Base-by-base conservation (phyloP, 2,113 vertebrate species). In the Aegotheles bennettii region DNA sequence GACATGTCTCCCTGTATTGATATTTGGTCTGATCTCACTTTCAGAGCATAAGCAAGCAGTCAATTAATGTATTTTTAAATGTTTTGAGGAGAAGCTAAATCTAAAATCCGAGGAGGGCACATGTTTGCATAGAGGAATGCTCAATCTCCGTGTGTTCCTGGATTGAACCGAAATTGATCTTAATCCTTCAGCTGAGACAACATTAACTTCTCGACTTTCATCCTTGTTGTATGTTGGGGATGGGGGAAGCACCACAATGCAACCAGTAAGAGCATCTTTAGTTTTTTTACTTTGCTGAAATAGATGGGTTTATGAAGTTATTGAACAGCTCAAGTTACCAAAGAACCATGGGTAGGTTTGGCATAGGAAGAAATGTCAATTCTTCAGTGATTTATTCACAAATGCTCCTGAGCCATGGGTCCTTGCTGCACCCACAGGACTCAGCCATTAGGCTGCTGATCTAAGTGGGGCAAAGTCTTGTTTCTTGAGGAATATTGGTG, bases 41-140 rank as follows among this genome's bases (percentile, higher is more conserved):
- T 91, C 88, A 71, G 92, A 90, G 68, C 68, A 64, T 76, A 75
- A 92, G 92, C 48, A 77, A 94, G 68, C 57, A 92, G 92, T 94
- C 90, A 89, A 78, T 96, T 94, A 96, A 93, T 12, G 69, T 36
- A 33, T 87, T 97, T 95, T 94, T 74, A 92, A 94, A 76, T 84
- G 89, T 92, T 90, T 81, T 63, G 93, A 92, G 88, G 85, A 84
- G 88, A 84, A 75, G 73, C 21, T 84, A 29, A 68, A 64, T 60
- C 80, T 68, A 61, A 84, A 95, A 75, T 51, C 51, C 0, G 1
- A 92, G 80, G 43, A 84, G 43, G 56, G 60, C 56, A 7, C 3
- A 0, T 47, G 90, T 77, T 88, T 77, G 60, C 28, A 50, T 20
- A 71, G 50, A 77, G 51, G 25, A 88, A 47, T 80, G 93, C 92